Conservation (phyloP, 2,113 vertebrate species). For the Thunnus thynnus region DNA sequence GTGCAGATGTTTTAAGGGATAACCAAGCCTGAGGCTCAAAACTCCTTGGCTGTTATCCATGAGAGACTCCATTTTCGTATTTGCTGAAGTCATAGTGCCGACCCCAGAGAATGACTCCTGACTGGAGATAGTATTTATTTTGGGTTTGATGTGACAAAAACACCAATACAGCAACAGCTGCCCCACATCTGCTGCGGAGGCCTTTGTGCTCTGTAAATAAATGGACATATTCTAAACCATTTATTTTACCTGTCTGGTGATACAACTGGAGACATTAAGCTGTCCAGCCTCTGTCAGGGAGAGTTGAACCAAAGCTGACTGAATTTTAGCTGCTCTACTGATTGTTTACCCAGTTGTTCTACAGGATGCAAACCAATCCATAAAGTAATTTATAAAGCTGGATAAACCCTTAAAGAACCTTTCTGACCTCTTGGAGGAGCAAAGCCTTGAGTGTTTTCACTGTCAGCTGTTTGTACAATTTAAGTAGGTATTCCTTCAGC, state of each 20-base stretch:
- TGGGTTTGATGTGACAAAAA: constrained; percentile 8
- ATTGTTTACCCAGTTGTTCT: constrained; percentile 5
- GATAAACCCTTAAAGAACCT: neutral
- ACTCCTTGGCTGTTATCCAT: neutral
- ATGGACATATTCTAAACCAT: constrained; percentile 17
- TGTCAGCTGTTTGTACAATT: neutral
- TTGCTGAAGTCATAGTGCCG: constrained; percentile 12
- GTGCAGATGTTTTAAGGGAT: constrained; percentile 3
- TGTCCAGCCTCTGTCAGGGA: neutral
- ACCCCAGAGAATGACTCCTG: constrained; percentile 1
- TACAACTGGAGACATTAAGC: constrained; percentile 26
- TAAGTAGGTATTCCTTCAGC: neutral
- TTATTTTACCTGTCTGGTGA: constrained; percentile 30
- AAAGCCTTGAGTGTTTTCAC: neutral
- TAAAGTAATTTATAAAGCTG: neutral
- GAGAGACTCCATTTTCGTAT: constrained; percentile 21
- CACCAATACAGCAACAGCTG: neutral
- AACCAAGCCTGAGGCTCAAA: neutral
- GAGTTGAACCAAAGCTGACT: constrained; percentile 17
- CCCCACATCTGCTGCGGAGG: constrained; percentile 8
- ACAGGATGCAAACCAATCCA: constrained; percentile 1
- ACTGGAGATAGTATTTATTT: constrained; percentile 17
- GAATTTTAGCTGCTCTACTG: neutral
- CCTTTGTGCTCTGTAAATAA: constrained; percentile 7
- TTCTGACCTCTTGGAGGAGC: neutral